Conservation (phyloP, 2,113 vertebrate species). For the Cettia cetti region DNA sequence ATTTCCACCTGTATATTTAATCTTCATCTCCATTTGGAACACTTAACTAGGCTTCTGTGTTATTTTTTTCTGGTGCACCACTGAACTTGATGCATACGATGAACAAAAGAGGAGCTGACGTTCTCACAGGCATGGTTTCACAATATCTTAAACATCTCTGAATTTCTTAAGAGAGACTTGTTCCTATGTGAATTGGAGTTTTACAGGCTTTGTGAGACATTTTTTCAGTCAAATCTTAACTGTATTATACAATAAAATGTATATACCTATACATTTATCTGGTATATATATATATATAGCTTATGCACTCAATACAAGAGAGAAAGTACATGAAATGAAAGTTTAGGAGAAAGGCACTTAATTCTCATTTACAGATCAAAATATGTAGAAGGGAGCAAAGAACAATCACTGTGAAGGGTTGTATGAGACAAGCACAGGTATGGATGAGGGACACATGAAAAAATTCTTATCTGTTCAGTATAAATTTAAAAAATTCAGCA, state of each 20-base stretch:
- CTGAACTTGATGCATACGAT: background rate
- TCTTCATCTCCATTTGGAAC: background rate
- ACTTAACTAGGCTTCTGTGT: background rate
- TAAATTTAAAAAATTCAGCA: background rate
- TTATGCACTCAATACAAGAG: background rate
- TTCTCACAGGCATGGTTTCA: background rate
- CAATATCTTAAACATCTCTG: background rate
- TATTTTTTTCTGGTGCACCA: background rate
- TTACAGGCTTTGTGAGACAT: background rate
- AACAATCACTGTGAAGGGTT: background rate
- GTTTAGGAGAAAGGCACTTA: background rate
- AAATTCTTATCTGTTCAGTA: background rate
- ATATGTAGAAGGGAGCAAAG: background rate
- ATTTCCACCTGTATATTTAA: background rate
- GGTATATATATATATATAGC: fast-evolving
- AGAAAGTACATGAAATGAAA: background rate
- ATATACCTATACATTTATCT: too few relatives aligned
- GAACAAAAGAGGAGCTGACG: background rate
- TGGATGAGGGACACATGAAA: background rate
- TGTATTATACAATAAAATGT: background rate
- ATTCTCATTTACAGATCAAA: background rate
- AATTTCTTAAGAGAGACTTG: background rate
- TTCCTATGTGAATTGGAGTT: background rate
- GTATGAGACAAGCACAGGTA: background rate
- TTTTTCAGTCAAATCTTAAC: background rate